These are phyloP conservation scores for Malurus cyaneus DNA, from an alignment of 2,113 vertebrate species.

Conservation along the genomic window DNA sequence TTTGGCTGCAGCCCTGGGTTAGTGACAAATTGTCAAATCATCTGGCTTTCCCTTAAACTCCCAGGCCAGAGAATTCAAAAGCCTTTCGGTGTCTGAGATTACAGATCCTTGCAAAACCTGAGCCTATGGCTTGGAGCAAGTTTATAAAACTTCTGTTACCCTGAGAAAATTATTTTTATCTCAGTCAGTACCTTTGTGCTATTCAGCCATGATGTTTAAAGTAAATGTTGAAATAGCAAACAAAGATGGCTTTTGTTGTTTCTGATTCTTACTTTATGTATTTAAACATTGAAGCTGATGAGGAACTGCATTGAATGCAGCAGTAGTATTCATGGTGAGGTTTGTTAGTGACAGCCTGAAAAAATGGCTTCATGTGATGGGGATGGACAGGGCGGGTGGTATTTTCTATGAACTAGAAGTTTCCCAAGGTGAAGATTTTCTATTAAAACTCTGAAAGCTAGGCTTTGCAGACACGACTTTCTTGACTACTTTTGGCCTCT, in stretches of 20 bases:
- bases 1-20: not conserved
- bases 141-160: not conserved
- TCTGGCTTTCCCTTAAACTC: not conserved
- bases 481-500: constrained; percentile 53
- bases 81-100: not conserved
- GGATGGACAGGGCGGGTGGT: fast-evolving
- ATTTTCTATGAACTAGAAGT: not conserved
- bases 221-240: not conserved
- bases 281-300: not conserved
- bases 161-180: not conserved
- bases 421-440: constrained; percentile 54
- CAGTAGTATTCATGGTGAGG: not conserved
- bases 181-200: not conserved
- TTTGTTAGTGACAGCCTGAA: not conserved
- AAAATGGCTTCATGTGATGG: not conserved
- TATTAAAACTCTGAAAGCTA: constrained; percentile 48
- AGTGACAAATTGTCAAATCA: not conserved
- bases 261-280: not conserved
- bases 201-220: not conserved
- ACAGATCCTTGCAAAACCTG: not conserved
- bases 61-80: not conserved
- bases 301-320: not conserved
- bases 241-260: not conserved
- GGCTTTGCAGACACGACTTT: not conserved
- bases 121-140: not conserved